Evolutionary conservation across 2,113 vertebrate genomes (phyloP), one percentile per base, ranked within the genome.

Genomic region (Pollimyrus isidori): DNA sequence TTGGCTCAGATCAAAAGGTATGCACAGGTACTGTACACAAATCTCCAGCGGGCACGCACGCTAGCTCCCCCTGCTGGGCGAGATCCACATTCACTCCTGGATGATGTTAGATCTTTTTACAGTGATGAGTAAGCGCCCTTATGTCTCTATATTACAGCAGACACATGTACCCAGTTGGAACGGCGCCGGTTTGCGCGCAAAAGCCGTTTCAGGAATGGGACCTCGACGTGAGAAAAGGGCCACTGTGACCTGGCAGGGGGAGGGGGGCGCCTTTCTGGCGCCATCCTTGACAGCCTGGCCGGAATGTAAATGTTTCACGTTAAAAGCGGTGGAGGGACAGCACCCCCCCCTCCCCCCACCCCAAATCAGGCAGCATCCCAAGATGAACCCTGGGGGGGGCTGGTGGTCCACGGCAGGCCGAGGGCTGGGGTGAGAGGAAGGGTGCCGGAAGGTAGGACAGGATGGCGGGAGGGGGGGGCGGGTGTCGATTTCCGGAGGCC

Each of bases 221-320:
- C 96, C 95, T 96, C 95, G 96, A 96, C 95, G 95, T 96, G 96
- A 97, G 95, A 96, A 95, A 95, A 94, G 94, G 92, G 73, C 35
- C 73, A 39, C 73, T 94, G 23, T 93, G 94, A 93, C 94, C 48
- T 95, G 91, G 87, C 90, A 42, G 76, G 91, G 53, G 1, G 91
- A 89, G 92, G 93, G 92, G 62, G n/a, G 1, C 91, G 91, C 93
- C 93, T 94, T 93, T 93, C 92, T 94, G 92, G 48, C 13, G 62
- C 56, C 65, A 80, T 85, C 53, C 62, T 56, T 88, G 73, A 88
- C 50, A 91, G 89, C 88, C 52, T 42, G 87, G 83, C 13, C 90
- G 91, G 91, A 92, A 92, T 91, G 91, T 91, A 30, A 52, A 76
- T 90, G 69, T 76, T 92, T 93, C 93, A 92, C 5, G 15, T 35